phyloP scores from a whole-genome alignment of 2,888 invertebrate species.

The Periphyllus acericola region DNA sequence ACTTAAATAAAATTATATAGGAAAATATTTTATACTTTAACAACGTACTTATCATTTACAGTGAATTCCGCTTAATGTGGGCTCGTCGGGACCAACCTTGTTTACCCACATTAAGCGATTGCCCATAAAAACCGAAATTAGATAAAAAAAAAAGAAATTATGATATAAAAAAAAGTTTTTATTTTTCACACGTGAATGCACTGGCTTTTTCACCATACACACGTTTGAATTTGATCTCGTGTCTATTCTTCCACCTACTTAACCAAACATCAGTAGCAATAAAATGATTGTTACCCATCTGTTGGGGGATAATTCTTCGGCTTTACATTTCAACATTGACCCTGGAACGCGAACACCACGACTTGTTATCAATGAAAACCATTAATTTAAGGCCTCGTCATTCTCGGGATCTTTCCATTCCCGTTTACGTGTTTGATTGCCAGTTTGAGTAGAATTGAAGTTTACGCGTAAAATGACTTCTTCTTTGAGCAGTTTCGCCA shows the following conservation, averaged over 20 bases:
- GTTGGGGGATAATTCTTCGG: conserved; percentile 64
- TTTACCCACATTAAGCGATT: no score
- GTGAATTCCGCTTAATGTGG: no score
- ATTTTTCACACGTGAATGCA: no score
- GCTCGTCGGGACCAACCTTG: no score
- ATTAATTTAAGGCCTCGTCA: conserved; percentile 65
- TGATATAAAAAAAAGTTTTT: no score
- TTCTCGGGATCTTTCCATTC: conserved; percentile 64
- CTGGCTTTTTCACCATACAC: conserved; percentile 15
- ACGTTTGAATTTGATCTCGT: conserved; percentile 15
- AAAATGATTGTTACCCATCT: conserved; percentile 64
- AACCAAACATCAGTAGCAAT: conserved; percentile 65
- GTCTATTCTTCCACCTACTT: conserved; percentile 23
- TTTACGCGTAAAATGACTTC: conserved; percentile 4
- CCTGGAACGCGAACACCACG: conserved; percentile 63
- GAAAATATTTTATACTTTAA: no score
- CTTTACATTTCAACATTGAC: conserved; percentile 64
- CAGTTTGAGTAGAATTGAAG: conserved; percentile 8
- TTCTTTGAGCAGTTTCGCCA: conserved; percentile 21
- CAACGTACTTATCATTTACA: no score
- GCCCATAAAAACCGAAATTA: no score
- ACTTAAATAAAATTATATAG: no score
- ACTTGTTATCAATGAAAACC: conserved; percentile 62
- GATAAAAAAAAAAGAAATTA: no score
- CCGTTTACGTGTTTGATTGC: conserved; percentile 63